phyloP scores from a whole-genome alignment of 2,888 invertebrate genomes.

The Candidula unifasciata region DNA sequence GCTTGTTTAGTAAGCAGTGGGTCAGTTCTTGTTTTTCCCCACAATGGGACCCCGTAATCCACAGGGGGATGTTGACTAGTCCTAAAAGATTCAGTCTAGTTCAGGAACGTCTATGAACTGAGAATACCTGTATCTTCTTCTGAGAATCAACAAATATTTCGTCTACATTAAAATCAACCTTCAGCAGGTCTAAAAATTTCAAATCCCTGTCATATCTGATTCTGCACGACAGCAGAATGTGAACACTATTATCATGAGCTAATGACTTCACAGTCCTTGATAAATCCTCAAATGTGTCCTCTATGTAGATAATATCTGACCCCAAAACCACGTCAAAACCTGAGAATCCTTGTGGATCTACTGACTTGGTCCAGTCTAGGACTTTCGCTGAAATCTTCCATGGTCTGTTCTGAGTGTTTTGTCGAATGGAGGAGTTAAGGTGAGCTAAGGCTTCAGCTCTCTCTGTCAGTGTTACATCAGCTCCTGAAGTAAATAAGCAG shows the following conservation, averaged over 20 bases:
- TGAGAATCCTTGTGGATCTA: slow-evolving; percentile 41
- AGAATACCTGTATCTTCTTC: slow-evolving; percentile 70
- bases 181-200: slow-evolving; percentile 67
- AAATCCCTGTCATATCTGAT: slow-evolving; percentile 74
- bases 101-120: slow-evolving; percentile 43
- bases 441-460: slow-evolving; percentile 63
- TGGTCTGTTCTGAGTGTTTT: slow-evolving; percentile 54
- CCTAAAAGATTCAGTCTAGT: no score
- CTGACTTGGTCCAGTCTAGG: slow-evolving; percentile 73
- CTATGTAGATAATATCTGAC: slow-evolving; percentile 77
- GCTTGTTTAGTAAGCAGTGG: no score
- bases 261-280: slow-evolving; percentile 60
- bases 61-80: no score
- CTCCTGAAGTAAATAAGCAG: slow-evolving; percentile 61
- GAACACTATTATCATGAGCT: slow-evolving; percentile 62
- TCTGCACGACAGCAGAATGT: slow-evolving; percentile 71
- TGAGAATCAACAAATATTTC: slow-evolving; percentile 65
- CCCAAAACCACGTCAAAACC: slow-evolving; percentile 74
- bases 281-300: slow-evolving; percentile 74
- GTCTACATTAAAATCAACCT: slow-evolving; percentile 61
- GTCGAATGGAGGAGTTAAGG: slow-evolving; percentile 62
- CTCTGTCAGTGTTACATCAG: slow-evolving; percentile 71
- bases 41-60: no score
- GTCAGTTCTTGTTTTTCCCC: no score
- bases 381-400: slow-evolving; percentile 56